Percentiles rank a stretch among this genome's conserved stretches.
Evolutionary conservation across 1,140 invertebrate genomes (phyloP).

Genomic region (Pachyrhynchus sulphureomaculatus): DNA sequence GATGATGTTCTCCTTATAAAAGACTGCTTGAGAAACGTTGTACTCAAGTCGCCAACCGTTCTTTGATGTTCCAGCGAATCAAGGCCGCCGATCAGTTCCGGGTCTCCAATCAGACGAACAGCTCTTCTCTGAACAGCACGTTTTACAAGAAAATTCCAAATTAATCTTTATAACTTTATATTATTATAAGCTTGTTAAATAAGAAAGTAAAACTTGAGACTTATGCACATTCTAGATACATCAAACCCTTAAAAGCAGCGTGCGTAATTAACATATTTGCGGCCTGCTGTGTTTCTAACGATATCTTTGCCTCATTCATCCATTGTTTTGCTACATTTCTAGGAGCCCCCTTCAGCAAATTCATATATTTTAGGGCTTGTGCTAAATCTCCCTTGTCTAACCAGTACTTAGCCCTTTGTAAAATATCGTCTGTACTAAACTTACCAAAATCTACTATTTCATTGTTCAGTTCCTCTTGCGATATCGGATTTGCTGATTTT

Average conservation of each 20-base stretch:
- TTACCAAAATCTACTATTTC: slow-evolving; percentile 65
- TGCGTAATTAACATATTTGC: slow-evolving; percentile 85
- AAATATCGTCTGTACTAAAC: slow-evolving; percentile 82
- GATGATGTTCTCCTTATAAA: too few species aligned
- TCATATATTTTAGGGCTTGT: slow-evolving; percentile 85
- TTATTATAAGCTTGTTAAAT: too few species aligned
- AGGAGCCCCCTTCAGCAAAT: slow-evolving; percentile 83
- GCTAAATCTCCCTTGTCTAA: slow-evolving; percentile 82
- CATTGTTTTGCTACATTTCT: slow-evolving; percentile 77
- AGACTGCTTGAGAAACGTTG: too few species aligned
- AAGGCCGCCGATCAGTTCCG: too few species aligned
- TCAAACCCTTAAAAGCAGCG: slow-evolving; percentile 70
- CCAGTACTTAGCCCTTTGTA: slow-evolving; percentile 84
- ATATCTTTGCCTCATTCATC: slow-evolving; percentile 80
- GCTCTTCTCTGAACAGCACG: too few species aligned
- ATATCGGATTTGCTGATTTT: slow-evolving; percentile 65
- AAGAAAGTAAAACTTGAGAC: too few species aligned
- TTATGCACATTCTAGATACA: slow-evolving; percentile 60
- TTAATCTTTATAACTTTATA: too few species aligned
- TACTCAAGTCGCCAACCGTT: too few species aligned
- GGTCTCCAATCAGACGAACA: too few species aligned
- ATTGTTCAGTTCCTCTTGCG: slow-evolving; percentile 68
- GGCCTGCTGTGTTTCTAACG: slow-evolving; percentile 87
- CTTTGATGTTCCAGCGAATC: too few species aligned
- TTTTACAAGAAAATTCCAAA: too few species aligned